phyloP scores from a whole-genome alignment of 2,113 vertebrate genomes.

The Colaptes auratus region DNA sequence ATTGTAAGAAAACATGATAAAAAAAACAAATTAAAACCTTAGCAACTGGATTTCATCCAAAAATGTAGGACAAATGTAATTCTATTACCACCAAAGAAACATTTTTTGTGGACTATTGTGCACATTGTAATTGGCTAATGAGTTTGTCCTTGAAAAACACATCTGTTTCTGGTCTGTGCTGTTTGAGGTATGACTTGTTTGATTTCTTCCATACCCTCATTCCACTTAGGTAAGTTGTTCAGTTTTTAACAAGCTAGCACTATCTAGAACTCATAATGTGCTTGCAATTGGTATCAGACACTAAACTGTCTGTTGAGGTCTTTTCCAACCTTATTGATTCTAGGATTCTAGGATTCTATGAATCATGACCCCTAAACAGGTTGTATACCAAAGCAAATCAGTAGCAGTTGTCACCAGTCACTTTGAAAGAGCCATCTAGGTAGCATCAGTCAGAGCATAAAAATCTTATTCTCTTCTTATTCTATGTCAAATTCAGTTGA shows the following conservation, averaged over 20 bases:
- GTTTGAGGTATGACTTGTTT: not conserved
- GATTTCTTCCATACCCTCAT: not conserved
- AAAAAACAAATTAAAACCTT: slow-evolving; percentile 1
- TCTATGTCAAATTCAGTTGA: not conserved
- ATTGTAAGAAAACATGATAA: not conserved
- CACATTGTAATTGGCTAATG: not conserved
- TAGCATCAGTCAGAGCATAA: not conserved
- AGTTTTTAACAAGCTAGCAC: not conserved
- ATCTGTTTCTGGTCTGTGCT: not conserved
- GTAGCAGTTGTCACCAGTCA: not conserved
- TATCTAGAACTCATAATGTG: not conserved
- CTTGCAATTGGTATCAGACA: not conserved
- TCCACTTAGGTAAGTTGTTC: not conserved
- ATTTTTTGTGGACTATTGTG: not conserved
- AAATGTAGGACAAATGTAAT: not conserved
- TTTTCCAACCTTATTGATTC: too few relatives aligned
- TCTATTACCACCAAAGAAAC: not conserved
- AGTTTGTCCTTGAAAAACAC: not conserved
- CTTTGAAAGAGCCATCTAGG: not conserved
- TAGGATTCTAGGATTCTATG: too few relatives aligned
- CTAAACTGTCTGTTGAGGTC: not conserved
- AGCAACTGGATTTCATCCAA: not conserved
- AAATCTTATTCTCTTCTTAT: not conserved
- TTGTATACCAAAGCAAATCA: not conserved
- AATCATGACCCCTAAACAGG: not conserved